Conservation (phyloP, 2,888 invertebrate genomes). For the Lochmaea crataegi region DNA sequence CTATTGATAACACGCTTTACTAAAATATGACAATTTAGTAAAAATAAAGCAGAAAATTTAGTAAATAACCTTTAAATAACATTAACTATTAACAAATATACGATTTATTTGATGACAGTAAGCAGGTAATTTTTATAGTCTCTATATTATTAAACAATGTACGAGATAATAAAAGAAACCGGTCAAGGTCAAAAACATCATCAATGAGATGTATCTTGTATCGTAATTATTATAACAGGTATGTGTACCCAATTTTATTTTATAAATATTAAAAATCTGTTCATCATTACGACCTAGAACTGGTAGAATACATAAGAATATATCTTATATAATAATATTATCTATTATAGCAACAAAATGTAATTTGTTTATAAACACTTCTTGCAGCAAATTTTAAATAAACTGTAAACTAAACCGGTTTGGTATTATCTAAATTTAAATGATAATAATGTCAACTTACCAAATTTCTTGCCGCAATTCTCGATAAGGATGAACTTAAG, state of each 20-base stretch:
- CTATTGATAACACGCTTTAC: too few relatives aligned
- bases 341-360: neutral
- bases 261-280: neutral
- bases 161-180: neutral
- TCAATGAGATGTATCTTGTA: neutral
- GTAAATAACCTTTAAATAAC: too few relatives aligned
- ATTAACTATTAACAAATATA: too few relatives aligned
- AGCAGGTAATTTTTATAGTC: too few relatives aligned
- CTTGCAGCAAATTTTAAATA: neutral
- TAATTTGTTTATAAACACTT: neutral
- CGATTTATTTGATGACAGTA: too few relatives aligned
- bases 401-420: neutral
- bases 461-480: neutral
- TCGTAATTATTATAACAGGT: neutral
- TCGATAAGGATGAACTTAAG: neutral
- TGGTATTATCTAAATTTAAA: too few relatives aligned
- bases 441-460: constrained; percentile 6
- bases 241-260: neutral
- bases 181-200: neutral
- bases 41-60: too few relatives aligned
- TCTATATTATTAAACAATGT: too few relatives aligned
- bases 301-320: too few relatives aligned
- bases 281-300: neutral
- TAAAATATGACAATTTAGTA: too few relatives aligned
- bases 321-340: neutral